These are phyloP conservation scores for Perizoma affinitatum DNA, from an alignment of 2,888 invertebrate species.

Conservation along the genomic window DNA sequence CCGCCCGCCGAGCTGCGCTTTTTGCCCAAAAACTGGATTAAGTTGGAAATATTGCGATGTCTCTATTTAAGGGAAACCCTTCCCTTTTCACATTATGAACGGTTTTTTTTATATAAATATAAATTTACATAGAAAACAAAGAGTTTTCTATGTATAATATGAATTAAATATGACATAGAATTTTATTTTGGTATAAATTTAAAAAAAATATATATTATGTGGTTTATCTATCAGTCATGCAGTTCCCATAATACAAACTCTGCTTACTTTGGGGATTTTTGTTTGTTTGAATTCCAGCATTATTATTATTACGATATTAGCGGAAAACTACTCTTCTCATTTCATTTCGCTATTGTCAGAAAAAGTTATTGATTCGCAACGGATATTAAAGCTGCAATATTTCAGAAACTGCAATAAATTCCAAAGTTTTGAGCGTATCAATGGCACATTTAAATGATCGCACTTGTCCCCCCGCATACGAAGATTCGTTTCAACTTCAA, in stretches of 20 bases:
- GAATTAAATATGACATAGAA: too few relatives aligned
- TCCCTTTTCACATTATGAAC: slow-evolving; percentile 6
- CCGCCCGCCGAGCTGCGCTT: slow-evolving; percentile 65
- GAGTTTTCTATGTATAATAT: slow-evolving; percentile 3
- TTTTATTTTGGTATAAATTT: too few relatives aligned
- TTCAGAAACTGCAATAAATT: slow-evolving; percentile 37
- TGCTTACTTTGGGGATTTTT: too few relatives aligned
- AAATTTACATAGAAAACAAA: too few relatives aligned
- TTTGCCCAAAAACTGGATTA: slow-evolving; percentile 61
- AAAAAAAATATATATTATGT: too few relatives aligned
- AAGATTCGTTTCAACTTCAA: slow-evolving; percentile 44
- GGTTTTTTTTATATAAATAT: too few relatives aligned
- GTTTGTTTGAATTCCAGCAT: too few relatives aligned
- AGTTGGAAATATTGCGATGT: slow-evolving; percentile 56
- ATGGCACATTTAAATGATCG: slow-evolving; percentile 50
- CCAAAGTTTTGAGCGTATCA: slow-evolving; percentile 48
- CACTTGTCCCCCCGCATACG: slow-evolving; percentile 49
- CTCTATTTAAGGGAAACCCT: slow-evolving; percentile 53
- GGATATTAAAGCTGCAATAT: slow-evolving; percentile 41
- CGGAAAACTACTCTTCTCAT: neutral
- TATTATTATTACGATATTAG: neutral
- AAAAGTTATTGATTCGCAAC: slow-evolving; percentile 23
- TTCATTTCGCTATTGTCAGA: slow-evolving; percentile 5
- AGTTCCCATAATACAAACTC: too few relatives aligned
- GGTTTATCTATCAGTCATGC: too few relatives aligned